Evolutionary conservation across 2,888 invertebrate genomes (phyloP).

Genomic region (Lydus trimaculatus): DNA sequence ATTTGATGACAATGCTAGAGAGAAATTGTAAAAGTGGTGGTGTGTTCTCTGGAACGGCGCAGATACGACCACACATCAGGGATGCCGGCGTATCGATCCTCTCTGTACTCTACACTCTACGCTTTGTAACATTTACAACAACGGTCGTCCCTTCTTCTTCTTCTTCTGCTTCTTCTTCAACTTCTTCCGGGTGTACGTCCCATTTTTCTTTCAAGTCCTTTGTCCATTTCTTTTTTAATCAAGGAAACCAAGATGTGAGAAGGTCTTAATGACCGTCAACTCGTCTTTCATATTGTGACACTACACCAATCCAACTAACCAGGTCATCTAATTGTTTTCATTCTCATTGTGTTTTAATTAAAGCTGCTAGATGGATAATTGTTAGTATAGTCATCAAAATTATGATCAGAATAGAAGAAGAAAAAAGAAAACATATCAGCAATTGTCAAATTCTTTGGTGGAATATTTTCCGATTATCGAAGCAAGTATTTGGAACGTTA

Average conservation of each 20-base stretch:
- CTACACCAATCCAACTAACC: background rate
- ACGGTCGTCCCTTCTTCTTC: constrained; percentile 22
- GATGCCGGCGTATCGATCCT: constrained; percentile 30
- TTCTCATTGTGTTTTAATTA: constrained; percentile 6
- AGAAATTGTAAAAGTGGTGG: constrained; percentile 2
- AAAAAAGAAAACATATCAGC: constrained; percentile 7
- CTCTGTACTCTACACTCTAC: constrained; percentile 15
- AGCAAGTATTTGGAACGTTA: constrained; percentile 15
- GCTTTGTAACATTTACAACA: constrained; percentile 36
- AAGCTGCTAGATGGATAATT: constrained; percentile 6
- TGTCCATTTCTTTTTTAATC: constrained; percentile 38
- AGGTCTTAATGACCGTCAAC: constrained; percentile 36
- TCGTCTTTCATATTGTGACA: constrained; percentile 26
- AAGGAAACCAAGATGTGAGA: constrained; percentile 32
- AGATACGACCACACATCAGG: constrained; percentile 34
- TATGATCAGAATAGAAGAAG: background rate
- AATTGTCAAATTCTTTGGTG: background rate
- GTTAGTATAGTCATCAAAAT: background rate
- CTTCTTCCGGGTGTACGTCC: constrained; percentile 13
- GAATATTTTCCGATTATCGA: constrained; percentile 17
- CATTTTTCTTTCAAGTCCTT: constrained; percentile 33
- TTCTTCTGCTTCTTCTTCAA: background rate
- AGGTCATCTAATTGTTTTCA: constrained; percentile 11
- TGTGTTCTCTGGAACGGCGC: constrained; percentile 22
- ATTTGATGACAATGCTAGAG: constrained; percentile 8